Conservation (phyloP, 1,140 invertebrate species). For the Bombus polaris region DNA sequence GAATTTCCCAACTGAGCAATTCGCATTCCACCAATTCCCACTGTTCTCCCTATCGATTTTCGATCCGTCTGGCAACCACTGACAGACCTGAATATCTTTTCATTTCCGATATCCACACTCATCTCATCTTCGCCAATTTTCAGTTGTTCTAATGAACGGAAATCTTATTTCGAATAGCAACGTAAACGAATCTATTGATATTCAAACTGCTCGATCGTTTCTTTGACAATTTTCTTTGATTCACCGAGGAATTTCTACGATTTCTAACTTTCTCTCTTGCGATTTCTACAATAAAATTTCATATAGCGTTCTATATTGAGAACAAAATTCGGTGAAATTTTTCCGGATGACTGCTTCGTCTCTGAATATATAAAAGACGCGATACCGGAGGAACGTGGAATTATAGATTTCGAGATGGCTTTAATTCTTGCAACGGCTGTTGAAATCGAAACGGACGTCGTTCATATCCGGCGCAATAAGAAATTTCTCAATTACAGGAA, state of each 20-base stretch:
- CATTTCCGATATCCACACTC: not conserved
- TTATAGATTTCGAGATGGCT: not conserved
- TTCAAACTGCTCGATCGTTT: not conserved
- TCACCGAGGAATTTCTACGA: not conserved
- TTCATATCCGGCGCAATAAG: constrained; percentile 11
- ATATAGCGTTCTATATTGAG: no score
- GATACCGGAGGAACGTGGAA: no score
- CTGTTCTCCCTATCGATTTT: not conserved
- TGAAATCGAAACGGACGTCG: not conserved
- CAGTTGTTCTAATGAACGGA: not conserved
- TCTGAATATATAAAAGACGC: no score
- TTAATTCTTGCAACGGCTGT: constrained; percentile 1
- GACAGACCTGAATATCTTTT: not conserved
- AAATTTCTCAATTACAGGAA: constrained; percentile 53
- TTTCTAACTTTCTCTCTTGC: no score
- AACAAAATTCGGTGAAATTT: no score
- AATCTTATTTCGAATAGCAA: not conserved
- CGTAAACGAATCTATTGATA: not conserved
- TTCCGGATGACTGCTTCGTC: no score
- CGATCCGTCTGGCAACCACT: not conserved
- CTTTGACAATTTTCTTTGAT: not conserved
- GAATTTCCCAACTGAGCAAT: not conserved
- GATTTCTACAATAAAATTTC: no score
- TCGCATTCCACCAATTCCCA: not conserved
- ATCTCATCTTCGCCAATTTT: not conserved